Conservation (phyloP, 2,797 vertebrate species). For the Gymnoscopelus microlampas region DNA sequence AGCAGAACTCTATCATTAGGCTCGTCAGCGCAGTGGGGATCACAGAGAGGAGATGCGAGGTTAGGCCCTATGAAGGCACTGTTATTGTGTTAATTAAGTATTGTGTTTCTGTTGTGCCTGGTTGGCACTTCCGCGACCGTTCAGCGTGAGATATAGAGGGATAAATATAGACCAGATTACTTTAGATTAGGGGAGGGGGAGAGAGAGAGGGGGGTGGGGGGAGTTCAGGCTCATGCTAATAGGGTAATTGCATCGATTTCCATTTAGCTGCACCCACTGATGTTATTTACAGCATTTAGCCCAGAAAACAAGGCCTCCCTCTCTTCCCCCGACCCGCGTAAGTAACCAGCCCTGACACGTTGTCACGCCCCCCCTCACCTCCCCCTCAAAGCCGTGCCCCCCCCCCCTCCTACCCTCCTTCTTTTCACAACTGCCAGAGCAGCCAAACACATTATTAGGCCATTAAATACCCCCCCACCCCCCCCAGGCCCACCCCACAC, state of each 20-base stretch:
- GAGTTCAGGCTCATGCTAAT: slow-evolving; percentile 82
- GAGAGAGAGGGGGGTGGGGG: slow-evolving; percentile 28
- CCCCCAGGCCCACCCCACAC: neutral
- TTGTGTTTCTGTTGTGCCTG: slow-evolving; percentile 4
- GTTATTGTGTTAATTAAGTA: slow-evolving; percentile 13
- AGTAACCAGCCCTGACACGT: slow-evolving; percentile 71
- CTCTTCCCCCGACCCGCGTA: slow-evolving; percentile 63
- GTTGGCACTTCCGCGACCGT: neutral
- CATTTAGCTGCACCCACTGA: slow-evolving; percentile 84
- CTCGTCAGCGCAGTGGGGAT: slow-evolving; percentile 83
- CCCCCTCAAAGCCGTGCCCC: slow-evolving; percentile 47
- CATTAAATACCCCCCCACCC: slow-evolving; percentile 60
- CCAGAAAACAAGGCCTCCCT: slow-evolving; percentile 69
- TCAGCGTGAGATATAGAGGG: slow-evolving; percentile 4
- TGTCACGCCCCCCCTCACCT: slow-evolving; percentile 60
- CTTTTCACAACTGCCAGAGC: slow-evolving; percentile 71
- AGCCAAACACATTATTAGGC: slow-evolving; percentile 72
- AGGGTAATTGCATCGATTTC: slow-evolving; percentile 87
- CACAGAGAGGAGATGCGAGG: slow-evolving; percentile 59
- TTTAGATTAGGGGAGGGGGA: neutral
- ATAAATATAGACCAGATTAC: slow-evolving; percentile 6
- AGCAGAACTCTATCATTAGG: slow-evolving; percentile 79
- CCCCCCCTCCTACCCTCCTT: neutral
- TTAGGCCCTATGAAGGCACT: neutral
- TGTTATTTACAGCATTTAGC: slow-evolving; percentile 86